These are phyloP conservation scores for Eunapius fragilis DNA, from an alignment of 37 sponge, comb jelly and placozoan species.

Conservation along the genomic window DNA sequence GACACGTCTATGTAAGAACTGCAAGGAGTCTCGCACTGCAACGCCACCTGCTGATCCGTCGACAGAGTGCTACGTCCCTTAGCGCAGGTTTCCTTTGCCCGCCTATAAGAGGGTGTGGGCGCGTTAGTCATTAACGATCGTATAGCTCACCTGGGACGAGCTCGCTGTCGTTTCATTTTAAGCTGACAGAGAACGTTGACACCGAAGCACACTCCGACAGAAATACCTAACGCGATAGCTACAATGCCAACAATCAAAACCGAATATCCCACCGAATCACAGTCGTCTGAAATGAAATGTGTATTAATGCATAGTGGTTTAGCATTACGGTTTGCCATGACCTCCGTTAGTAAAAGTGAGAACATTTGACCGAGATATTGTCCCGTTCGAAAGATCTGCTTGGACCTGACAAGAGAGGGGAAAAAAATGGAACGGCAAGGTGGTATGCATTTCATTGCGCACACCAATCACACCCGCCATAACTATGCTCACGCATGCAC, in stretches of 20 bases:
- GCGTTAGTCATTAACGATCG: neutral
- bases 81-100: neutral
- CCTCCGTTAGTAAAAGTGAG: neutral
- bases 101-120: neutral
- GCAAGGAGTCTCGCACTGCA: constrained; percentile 1
- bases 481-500: neutral
- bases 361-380: neutral
- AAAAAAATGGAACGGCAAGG: neutral
- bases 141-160: neutral
- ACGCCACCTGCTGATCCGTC: neutral
- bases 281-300: neutral
- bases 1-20: neutral
- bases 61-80: neutral
- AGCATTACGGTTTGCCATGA: neutral
- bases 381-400: neutral
- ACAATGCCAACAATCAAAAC: neutral
- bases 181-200: neutral
- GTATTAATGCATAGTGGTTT: neutral
- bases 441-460: no score
- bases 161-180: neutral
- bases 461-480: no score
- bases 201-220: neutral
- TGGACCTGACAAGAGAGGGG: neutral
- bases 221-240: neutral
- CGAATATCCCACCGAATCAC: neutral